These are phyloP conservation scores for Taenaris catops DNA, from an alignment of 2,888 invertebrate species.

Conservation along the genomic window DNA sequence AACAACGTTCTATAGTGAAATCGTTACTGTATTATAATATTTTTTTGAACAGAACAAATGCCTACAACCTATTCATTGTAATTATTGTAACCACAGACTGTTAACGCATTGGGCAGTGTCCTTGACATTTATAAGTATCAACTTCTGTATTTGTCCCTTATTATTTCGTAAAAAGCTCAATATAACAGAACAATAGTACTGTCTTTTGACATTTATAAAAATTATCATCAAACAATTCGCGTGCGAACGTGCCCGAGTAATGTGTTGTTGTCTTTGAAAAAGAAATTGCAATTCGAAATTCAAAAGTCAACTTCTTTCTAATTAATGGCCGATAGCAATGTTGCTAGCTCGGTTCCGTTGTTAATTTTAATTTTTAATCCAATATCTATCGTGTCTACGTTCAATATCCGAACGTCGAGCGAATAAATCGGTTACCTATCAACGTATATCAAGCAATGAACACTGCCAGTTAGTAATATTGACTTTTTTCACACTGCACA, in stretches of 20 bases:
- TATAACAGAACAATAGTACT: slow-evolving; percentile 11
- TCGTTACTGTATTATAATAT: too few relatives aligned
- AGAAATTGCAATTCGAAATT: slow-evolving; percentile 24
- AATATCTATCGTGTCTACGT: slow-evolving; percentile 35
- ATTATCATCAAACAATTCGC: slow-evolving; percentile 18
- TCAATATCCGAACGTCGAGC: slow-evolving; percentile 34
- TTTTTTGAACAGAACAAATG: too few relatives aligned
- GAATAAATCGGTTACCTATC: slow-evolving; percentile 53
- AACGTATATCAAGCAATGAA: slow-evolving; percentile 40
- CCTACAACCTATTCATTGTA: too few relatives aligned
- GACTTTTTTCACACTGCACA: slow-evolving; percentile 42
- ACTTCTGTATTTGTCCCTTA: slow-evolving; percentile 8
- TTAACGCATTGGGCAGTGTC: neutral
- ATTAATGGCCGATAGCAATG: slow-evolving; percentile 22
- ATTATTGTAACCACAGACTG: too few relatives aligned
- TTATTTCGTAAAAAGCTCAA: slow-evolving; percentile 18
- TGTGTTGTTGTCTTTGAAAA: slow-evolving; percentile 13
- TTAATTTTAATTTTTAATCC: slow-evolving; percentile 27
- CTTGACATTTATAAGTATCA: slow-evolving; percentile 4
- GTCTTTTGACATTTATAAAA: slow-evolving; percentile 26
- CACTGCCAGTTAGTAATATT: slow-evolving; percentile 31
- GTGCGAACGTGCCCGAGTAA: slow-evolving; percentile 22
- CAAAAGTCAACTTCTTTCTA: slow-evolving; percentile 24
- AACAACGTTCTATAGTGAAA: too few relatives aligned
- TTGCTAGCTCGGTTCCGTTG: slow-evolving; percentile 24